Evolutionary conservation across 2,113 vertebrate species (phyloP), one percentile per base, ranked within the genome.

Genomic region (Cavia aperea): DNA sequence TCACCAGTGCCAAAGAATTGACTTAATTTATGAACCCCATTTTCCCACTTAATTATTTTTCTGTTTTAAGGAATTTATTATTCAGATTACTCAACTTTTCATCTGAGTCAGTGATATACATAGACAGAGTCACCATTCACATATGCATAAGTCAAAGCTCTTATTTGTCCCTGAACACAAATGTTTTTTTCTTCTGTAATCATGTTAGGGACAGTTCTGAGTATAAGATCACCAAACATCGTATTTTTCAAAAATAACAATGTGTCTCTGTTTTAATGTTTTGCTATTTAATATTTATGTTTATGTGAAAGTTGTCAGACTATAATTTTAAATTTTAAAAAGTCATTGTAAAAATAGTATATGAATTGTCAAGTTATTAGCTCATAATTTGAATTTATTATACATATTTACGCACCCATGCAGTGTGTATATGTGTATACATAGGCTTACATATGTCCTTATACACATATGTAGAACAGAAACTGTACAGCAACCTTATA

Each of bases 281-380:
- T 92, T 81, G 43, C 10, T 78, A 29, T 36, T 81, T 85, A 89
- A 7, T 43, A 46, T 75, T 79, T 79, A 18, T 33, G 51, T 16
- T 91, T 79, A 87, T 65, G 1, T 70, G 78, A 86, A 91, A 91
- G 4, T 31, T 78, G 29, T 81, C 7, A 70, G 15, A 3, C 49
- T 62, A 21, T 11, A 72, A 72, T 49, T 90, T 90, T 43, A 90
- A 89, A 93, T 83, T 31, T 46, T 49, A 19, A 88, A 93, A 86
- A 19, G 1, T 60, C 51, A 62, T 13, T 88, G 14, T 91, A 33
- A 4, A 68, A 81, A 88, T 26, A 51, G 11, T 24, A 62, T 15
- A 70, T 36, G 21, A 60, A 83, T 16, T 94, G 0, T 33, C 46
- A 70, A 85, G 51, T 63, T 33, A 79, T 2, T 15, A 79, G 51